Base-by-base conservation (phyloP, 1,140 invertebrate species). In the Drosophila sucinea region DNA sequence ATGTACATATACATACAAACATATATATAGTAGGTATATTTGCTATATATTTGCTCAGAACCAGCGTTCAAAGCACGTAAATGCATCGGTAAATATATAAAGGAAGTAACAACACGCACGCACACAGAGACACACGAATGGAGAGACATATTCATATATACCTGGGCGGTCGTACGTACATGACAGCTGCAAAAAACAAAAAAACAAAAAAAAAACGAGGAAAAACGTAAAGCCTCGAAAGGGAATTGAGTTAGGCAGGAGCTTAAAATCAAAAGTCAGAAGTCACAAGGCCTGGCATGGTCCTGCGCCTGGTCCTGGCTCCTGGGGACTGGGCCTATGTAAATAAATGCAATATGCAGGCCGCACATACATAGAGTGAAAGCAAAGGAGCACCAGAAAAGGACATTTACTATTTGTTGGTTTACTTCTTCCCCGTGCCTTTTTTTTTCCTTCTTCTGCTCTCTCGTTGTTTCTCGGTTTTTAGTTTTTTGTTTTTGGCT, bases 301-400 rank as follows among this genome's bases (percentile, higher is more conserved):
- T 51, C 44, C 44, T 51, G 23, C 23, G 44, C 44, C 17, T 51
- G 23, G 23, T 27, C 7, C n/a, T 51, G 44, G 4, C 1, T 47
- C 44, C 44, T 47, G 35, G 44, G 62, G 55, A 40, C 67, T 71
- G 47, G 76, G 84, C 84, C 84, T 87, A 87, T 87, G 85, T 87
- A 87, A 87, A 87, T 87, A 87, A 80, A 89, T 89, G 84, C 83
- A 89, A 77, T 89, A 83, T 83, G 77, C 84, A 89, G 84, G 80
- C 63, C 60, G 35, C 58, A 60, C 40, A 51, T 54, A 60, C 40
- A 51, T 54, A 74, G 35, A 80, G 74, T 70, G 74, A 77, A 72
- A 77, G 67, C 74, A 66, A 77, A 61, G 56, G 44, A 58, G 63
- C 71, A 70, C 56, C 32, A 47, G 63, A 66, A 55, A 69, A 79